Evolutionary conservation across 1,140 invertebrate species (phyloP).

Genomic region (Euwallacea similis): DNA sequence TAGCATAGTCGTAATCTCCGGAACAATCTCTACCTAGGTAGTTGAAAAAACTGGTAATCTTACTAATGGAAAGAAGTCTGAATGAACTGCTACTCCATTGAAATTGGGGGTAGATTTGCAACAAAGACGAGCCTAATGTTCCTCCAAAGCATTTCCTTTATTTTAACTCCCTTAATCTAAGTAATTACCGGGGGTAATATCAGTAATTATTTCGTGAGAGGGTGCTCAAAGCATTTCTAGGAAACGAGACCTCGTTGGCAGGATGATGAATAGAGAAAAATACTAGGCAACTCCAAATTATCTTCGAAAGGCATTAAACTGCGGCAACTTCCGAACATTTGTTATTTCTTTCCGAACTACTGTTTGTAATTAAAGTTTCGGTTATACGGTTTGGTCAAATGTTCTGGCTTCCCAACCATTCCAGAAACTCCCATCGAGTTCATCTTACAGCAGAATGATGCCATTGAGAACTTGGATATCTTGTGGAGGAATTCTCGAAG

Average conservation of each 20-base stretch:
- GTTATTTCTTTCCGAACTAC: conserved; percentile 3
- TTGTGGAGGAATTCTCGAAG: no score
- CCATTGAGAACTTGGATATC: no score
- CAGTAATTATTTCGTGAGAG: conserved; percentile 14
- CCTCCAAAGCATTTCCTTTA: conserved; percentile 8
- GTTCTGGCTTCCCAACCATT: no score
- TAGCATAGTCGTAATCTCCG: no score
- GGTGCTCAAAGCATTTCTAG: conserved; percentile 6
- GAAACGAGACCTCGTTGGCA: conserved; percentile 9
- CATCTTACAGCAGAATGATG: neutral
- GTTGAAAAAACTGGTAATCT: no score
- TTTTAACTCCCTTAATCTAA: conserved; percentile 5
- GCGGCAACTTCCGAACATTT: neutral
- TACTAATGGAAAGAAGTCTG: no score
- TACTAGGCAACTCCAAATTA: conserved; percentile 11
- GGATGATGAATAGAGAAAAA: conserved; percentile 21
- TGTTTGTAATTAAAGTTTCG: no score
- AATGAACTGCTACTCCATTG: no score
- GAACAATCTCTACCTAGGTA: no score
- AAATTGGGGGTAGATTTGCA: neutral
- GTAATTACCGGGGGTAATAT: conserved; percentile 17
- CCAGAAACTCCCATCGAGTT: no score
- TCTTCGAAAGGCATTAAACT: conserved; percentile 13
- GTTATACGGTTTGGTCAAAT: no score
- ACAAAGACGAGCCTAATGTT: conserved; percentile 1